A percentile compares a stretch with the other conserved stretches of the same genome.
phyloP scores from a whole-genome alignment of 2,797 vertebrate species.

The Pangasius krempfi region DNA sequence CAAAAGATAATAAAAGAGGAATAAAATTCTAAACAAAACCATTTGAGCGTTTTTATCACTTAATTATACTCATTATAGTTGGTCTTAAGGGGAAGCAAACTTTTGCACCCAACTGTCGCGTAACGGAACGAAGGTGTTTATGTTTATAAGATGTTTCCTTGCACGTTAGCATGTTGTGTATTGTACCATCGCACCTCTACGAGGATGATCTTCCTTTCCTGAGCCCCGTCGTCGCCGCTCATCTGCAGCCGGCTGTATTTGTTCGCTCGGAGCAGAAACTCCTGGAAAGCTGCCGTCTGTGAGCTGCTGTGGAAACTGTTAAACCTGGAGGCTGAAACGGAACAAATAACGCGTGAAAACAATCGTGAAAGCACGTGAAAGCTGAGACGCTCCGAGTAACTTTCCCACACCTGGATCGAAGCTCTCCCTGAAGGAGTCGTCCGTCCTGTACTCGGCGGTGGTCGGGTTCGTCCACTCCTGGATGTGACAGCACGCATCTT shows the following conservation, averaged over 20 bases:
- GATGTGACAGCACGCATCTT: conserved; percentile 79
- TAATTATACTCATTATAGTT: background rate
- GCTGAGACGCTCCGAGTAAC: background rate
- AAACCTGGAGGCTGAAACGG: conserved; percentile 74
- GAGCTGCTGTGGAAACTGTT: conserved; percentile 76
- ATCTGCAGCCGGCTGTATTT: conserved; percentile 91
- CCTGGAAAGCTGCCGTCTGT: conserved; percentile 85
- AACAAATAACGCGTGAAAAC: background rate
- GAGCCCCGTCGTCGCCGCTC: conserved; percentile 77
- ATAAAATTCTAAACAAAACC: background rate
- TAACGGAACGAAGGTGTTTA: background rate
- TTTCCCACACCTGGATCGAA: conserved; percentile 73
- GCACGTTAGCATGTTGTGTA: background rate
- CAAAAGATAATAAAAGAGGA: background rate
- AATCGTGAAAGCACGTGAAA: background rate
- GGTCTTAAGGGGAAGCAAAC: background rate
- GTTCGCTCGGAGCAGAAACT: conserved; percentile 91
- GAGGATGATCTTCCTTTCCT: conserved; percentile 84
- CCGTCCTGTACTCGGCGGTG: conserved; percentile 71
- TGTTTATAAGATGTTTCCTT: background rate
- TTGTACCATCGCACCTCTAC: conserved; percentile 80
- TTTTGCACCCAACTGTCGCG: background rate
- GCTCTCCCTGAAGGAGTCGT: conserved; percentile 72
- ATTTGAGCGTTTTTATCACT: background rate
- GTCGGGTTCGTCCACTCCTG: conserved; percentile 94